Evolutionary conservation across 2,797 vertebrate species (phyloP).

Genomic region (Emys orbicularis): DNA sequence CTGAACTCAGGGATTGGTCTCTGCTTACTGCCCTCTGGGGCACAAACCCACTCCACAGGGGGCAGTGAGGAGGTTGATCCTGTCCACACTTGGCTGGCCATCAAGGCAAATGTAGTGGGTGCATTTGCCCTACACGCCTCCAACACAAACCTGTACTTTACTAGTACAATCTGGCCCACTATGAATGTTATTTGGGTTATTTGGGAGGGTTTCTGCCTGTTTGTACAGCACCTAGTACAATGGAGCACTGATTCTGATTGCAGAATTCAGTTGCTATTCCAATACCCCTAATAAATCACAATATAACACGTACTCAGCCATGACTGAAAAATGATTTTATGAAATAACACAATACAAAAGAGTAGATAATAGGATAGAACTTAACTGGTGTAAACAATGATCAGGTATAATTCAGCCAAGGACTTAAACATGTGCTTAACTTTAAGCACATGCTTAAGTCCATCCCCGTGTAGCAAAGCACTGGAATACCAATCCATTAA

Average conservation of each 20-base stretch:
- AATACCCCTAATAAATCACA: background rate
- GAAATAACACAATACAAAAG: background rate
- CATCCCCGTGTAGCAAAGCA: background rate
- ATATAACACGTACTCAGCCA: background rate
- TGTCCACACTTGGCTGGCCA: background rate
- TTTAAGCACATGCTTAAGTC: fast-evolving
- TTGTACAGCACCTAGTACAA: background rate
- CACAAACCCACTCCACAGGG: background rate
- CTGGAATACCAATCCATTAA: background rate
- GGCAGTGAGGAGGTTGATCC: fast-evolving
- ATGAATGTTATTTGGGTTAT: background rate
- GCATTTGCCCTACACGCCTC: background rate
- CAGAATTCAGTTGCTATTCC: background rate
- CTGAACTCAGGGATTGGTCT: background rate
- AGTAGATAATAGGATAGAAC: background rate
- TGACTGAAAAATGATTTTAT: background rate
- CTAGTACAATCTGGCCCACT: background rate
- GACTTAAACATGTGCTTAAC: background rate
- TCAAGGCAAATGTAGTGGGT: fast-evolving
- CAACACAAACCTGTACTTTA: background rate
- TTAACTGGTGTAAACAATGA: background rate
- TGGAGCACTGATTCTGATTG: background rate
- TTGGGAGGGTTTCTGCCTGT: background rate
- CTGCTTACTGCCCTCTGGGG: fast-evolving
- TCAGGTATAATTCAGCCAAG: background rate